These are phyloP conservation scores for Oreohelix idahoensis DNA, from an alignment of 1,140 invertebrate species.

Conservation along the genomic window DNA sequence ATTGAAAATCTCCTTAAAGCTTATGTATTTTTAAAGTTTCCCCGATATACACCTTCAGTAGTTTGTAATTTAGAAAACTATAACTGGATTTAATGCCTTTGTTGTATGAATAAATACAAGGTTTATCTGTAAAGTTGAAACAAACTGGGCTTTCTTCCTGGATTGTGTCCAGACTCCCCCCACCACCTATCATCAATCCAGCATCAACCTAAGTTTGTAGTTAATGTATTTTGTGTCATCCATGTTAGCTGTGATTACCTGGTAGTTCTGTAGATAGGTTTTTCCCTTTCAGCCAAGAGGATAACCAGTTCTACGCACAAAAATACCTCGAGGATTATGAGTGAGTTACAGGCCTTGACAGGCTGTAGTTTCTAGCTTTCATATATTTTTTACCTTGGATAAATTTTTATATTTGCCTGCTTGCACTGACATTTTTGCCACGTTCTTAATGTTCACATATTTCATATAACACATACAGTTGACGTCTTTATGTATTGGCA, in stretches of 20 bases:
- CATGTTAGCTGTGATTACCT: not conserved
- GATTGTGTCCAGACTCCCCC: too few relatives aligned
- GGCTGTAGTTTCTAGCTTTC: slow-evolving; percentile 21
- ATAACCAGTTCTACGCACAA: slow-evolving; percentile 54
- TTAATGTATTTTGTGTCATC: not conserved
- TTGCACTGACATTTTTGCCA: not conserved
- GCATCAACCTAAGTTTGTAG: not conserved
- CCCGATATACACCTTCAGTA: too few relatives aligned
- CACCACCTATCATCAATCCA: too few relatives aligned
- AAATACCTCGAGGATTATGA: slow-evolving; percentile 66
- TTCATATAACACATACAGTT: not conserved
- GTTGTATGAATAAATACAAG: too few relatives aligned
- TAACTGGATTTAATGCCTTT: too few relatives aligned
- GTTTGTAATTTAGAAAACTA: too few relatives aligned
- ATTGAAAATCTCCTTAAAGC: too few relatives aligned
- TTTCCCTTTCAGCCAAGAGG: slow-evolving; percentile 35
- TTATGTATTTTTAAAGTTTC: too few relatives aligned
- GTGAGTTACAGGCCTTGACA: slow-evolving; percentile 56
- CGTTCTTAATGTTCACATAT: not conserved
- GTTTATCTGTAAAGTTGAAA: too few relatives aligned
- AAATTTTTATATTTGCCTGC: slow-evolving; percentile 18
- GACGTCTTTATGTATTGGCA: not conserved
- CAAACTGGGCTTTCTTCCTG: too few relatives aligned
- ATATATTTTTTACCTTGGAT: slow-evolving; percentile 19
- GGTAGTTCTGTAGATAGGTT: slow-evolving; percentile 16